Percentiles rank a stretch among this genome's conserved stretches.
Conservation (phyloP, 2,888 invertebrate genomes). For the Diploptera punctata region DNA sequence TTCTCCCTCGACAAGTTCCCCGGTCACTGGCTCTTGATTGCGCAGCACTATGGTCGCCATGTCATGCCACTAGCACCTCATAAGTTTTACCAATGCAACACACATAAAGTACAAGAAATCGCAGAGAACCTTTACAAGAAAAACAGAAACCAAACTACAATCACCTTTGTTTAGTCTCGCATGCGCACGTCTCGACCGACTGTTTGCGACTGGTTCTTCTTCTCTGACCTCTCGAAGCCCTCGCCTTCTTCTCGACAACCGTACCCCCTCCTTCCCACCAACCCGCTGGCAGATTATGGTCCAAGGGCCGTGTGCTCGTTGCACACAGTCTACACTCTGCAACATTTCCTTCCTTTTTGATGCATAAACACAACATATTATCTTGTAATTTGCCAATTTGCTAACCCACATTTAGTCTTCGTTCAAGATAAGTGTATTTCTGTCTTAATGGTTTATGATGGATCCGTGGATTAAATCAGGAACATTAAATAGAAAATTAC, state of each 20-base stretch:
- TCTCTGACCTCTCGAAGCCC: conserved; percentile 3
- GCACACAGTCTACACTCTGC: background rate
- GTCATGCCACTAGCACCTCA: background rate
- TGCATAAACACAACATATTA: too few relatives aligned
- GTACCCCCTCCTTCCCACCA: background rate
- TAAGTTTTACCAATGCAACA: too few relatives aligned
- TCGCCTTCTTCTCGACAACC: background rate
- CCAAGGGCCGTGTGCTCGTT: background rate
- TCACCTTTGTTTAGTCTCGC: background rate
- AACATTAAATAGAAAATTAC: too few relatives aligned
- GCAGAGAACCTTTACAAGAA: background rate
- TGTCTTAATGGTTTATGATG: too few relatives aligned
- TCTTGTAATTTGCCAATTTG: too few relatives aligned
- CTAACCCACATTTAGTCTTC: too few relatives aligned
- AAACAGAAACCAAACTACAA: background rate
- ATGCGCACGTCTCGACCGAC: background rate
- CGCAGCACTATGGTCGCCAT: conserved; percentile 10
- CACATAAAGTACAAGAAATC: background rate
- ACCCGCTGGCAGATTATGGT: background rate
- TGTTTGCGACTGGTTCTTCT: background rate
- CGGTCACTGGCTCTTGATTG: too few relatives aligned
- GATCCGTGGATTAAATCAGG: too few relatives aligned
- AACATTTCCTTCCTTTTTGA: too few relatives aligned
- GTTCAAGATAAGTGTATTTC: too few relatives aligned
- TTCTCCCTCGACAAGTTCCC: background rate